Conservation (phyloP, 2,113 vertebrate genomes). For the Seriola quinqueradiata region DNA sequence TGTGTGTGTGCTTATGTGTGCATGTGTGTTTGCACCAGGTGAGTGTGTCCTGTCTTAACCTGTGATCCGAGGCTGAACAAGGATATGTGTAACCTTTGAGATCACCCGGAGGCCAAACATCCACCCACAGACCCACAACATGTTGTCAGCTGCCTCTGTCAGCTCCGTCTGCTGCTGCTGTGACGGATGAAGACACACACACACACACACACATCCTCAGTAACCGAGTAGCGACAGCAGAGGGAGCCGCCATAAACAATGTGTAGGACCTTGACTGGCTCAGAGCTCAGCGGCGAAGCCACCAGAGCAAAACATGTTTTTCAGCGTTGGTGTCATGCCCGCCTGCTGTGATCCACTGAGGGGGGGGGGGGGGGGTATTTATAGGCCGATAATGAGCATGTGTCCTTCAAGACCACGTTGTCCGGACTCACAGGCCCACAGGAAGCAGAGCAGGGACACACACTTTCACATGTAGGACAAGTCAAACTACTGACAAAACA, state of each 20-base stretch:
- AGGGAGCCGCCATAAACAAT: conserved; percentile 40
- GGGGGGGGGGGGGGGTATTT: conserved; percentile 51
- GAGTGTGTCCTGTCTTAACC: not conserved
- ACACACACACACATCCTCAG: not conserved
- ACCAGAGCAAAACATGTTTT: conserved; percentile 67
- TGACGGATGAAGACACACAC: conserved; percentile 6
- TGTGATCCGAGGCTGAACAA: not conserved
- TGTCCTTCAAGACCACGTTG: conserved; percentile 43
- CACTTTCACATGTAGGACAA: not conserved
- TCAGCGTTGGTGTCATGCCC: conserved; percentile 4
- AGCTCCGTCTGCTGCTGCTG: not conserved
- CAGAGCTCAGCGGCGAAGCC: not conserved
- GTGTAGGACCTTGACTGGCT: not conserved
- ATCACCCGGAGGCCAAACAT: conserved; percentile 6
- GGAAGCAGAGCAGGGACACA: not conserved
- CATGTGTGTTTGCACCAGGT: not conserved
- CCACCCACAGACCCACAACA: conserved; percentile 1
- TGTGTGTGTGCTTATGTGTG: not conserved
- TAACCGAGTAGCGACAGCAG: conserved; percentile 21
- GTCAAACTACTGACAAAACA: not conserved
- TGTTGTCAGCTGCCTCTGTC: not conserved
- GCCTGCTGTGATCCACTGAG: conserved; percentile 16
- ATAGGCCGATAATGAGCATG: conserved; percentile 54
- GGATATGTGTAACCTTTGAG: not conserved
- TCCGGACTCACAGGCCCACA: not conserved